Base-by-base conservation (phyloP, 1,140 invertebrate species). In the Leptopilina boulardi region DNA sequence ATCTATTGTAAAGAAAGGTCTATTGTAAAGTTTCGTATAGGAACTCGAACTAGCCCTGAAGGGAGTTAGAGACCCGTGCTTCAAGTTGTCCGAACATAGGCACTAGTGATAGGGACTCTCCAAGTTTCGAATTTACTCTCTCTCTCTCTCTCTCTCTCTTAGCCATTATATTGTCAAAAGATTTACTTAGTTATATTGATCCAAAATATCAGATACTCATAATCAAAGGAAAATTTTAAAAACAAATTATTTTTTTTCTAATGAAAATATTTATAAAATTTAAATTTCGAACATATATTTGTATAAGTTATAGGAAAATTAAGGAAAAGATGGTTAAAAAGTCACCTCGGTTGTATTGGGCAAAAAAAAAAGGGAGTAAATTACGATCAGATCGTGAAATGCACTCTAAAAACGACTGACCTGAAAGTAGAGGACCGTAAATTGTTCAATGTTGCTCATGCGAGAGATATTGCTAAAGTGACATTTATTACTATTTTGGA, bases 1-100 rank as follows among this genome's bases (percentile, higher is more conserved):
- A 82, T 78, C 84, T 82, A 86, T 85, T 87, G 85, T 85, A 84
- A 38, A 82, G 23, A 83, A 78, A 76, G 79, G 81, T 86, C 85
- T 81, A 87, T 87, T 86, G 84, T 85, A 86, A 87, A 87, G 83
- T 87, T 87, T 86, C 79, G 77, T 79, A 84, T 75, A 79, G 75
- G 21, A 72, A 75, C 38, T 66, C 74, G 71, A 11, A 75, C 71
- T 71, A 26, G 23, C 42, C 70, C 72, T 30, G 21, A 71, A 66
- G 59, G 59, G 59, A 66, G 26, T 30, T 47, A 59, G 56, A 59
- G 56, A 59, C 56, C 56, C 21, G 5, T 47, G 56, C 21, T 59
- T 66, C 59, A 34, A 66, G 59, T 66, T 66, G 23, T 66, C 59
- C 23, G 59, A 66, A 30, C 23, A 30, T n/a, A n/a, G 19, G 23